Conservation (phyloP, 2,113 vertebrate genomes). For the Notothenia rossii region DNA sequence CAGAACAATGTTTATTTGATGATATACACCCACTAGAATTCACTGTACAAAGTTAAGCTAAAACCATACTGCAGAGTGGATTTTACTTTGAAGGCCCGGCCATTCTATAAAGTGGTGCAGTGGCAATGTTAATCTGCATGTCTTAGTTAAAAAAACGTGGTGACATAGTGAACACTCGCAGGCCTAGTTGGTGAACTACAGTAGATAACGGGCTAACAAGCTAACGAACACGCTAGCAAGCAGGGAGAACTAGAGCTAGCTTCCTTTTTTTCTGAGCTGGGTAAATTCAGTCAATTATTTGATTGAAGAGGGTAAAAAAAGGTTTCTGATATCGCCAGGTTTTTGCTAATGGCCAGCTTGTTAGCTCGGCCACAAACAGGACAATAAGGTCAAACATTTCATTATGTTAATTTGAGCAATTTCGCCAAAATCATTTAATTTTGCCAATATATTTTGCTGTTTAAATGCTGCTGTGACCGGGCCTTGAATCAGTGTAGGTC, state of each 20-base stretch:
- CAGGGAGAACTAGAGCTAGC: not conserved
- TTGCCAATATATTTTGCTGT: not conserved
- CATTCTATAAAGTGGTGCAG: conserved; percentile 37
- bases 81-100: conserved; percentile 44
- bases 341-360: not conserved
- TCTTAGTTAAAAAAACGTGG: not conserved
- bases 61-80: conserved; percentile 24
- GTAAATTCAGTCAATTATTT: not conserved
- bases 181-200: not conserved
- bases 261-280: not conserved
- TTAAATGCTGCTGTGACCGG: conserved; percentile 54
- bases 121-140: not conserved
- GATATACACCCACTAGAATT: conserved; percentile 54
- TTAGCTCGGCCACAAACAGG: too few relatives aligned
- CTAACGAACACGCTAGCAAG: not conserved
- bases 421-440: not conserved
- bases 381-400: not conserved
- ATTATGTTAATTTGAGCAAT: not conserved
- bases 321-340: too few relatives aligned
- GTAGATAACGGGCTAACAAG: not conserved
- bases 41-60: conserved; percentile 68
- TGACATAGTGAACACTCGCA: not conserved
- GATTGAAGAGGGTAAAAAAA: not conserved
- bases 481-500: conserved; percentile 19
- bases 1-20: conserved; percentile 67